These are phyloP conservation scores for Amphiprion percula DNA, from an alignment of 2,113 vertebrate species.

Conservation along the genomic window DNA sequence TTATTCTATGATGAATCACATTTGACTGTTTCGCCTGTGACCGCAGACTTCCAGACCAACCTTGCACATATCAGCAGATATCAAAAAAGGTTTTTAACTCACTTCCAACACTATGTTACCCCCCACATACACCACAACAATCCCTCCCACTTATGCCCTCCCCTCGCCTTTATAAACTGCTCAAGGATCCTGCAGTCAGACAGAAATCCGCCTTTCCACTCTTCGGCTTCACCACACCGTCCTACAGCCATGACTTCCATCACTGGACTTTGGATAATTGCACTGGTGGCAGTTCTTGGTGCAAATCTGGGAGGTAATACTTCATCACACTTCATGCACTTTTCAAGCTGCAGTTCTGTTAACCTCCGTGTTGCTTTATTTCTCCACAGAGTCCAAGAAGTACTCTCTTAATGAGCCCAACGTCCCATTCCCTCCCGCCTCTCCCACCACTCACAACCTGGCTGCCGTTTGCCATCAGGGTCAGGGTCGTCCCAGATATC, in stretches of 20 bases:
- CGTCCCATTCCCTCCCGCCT: slow-evolving; percentile 85
- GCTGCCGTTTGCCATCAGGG: slow-evolving; percentile 75
- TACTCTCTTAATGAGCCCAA: slow-evolving; percentile 22
- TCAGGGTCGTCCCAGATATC: slow-evolving; percentile 73
- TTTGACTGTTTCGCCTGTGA: background rate
- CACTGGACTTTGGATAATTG: slow-evolving; percentile 54
- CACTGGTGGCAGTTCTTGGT: slow-evolving; percentile 43
- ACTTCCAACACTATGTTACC: background rate
- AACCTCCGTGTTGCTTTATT: background rate
- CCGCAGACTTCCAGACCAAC: background rate
- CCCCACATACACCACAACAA: background rate
- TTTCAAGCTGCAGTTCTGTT: background rate
- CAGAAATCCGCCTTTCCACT: slow-evolving; percentile 4
- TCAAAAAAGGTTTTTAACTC: background rate
- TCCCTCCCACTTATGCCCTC: background rate
- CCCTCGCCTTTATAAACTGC: slow-evolving; percentile 41
- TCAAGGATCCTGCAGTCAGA: background rate
- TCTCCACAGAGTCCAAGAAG: slow-evolving; percentile 38
- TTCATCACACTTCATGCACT: background rate
- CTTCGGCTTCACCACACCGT: background rate
- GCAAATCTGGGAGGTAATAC: slow-evolving; percentile 65
- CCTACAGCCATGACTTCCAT: slow-evolving; percentile 58
- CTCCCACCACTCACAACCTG: slow-evolving; percentile 76
- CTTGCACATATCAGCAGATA: slow-evolving; percentile 23
- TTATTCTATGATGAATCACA: background rate